These are phyloP conservation scores for Eumacrocentrus americanus DNA, from an alignment of 2,888 invertebrate genomes.

Conservation along the genomic window DNA sequence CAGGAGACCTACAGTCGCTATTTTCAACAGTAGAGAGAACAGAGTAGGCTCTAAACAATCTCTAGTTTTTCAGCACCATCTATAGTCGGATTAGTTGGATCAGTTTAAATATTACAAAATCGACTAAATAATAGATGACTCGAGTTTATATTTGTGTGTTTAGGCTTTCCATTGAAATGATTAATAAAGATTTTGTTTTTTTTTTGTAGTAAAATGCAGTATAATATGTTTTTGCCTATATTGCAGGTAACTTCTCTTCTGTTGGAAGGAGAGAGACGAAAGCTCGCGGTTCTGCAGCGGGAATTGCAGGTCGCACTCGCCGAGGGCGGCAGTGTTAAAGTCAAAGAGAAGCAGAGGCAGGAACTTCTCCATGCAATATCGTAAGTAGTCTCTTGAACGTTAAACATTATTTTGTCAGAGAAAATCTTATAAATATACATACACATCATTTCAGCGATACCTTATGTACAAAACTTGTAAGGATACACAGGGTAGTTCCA, in stretches of 20 bases:
- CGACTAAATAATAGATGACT: no score
- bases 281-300: constrained; percentile 70
- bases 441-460: not conserved
- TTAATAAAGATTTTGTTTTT: no score
- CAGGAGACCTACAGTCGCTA: no score
- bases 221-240: constrained; percentile 15
- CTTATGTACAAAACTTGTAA: no score
- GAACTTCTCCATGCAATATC: constrained; percentile 70
- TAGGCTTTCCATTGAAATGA: no score
- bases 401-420: not conserved
- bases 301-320: constrained; percentile 70
- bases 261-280: constrained; percentile 72
- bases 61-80: no score
- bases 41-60: no score
- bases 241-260: constrained; percentile 72
- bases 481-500: not conserved
- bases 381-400: constrained; percentile 65
- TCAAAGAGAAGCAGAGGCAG: constrained; percentile 71
- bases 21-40: no score
- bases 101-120: no score
- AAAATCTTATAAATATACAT: not conserved
- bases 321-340: constrained; percentile 70
- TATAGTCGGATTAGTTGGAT: no score
- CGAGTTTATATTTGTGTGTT: no score
- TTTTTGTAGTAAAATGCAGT: no score